phyloP scores from a whole-genome alignment of 1,140 invertebrate species.

The Pseudomyrmex pallidus region DNA sequence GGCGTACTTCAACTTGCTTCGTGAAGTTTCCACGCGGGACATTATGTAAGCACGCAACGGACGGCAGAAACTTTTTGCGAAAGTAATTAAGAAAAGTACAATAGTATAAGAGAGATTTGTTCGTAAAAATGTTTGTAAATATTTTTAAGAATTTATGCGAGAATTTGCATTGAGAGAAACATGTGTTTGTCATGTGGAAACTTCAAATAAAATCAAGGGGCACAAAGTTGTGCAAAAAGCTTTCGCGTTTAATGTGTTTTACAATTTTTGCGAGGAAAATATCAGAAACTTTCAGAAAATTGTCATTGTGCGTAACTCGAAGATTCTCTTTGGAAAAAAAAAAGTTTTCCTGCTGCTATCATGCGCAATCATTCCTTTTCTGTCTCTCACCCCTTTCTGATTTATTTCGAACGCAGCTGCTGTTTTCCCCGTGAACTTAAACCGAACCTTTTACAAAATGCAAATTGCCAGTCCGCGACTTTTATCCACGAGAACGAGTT shows the following conservation, averaged over 20 bases:
- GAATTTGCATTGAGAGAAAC: too few species aligned
- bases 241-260: neutral
- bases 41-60: neutral
- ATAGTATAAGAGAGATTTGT: neutral
- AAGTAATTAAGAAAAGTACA: neutral
- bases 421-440: slow-evolving; percentile 24
- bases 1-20: slow-evolving; percentile 69
- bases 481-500: neutral
- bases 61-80: neutral
- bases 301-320: slow-evolving; percentile 13
- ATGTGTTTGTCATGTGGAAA: too few species aligned
- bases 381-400: neutral
- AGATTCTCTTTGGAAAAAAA: slow-evolving; percentile 8
- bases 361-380: neutral
- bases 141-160: slow-evolving; percentile 9
- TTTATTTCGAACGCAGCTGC: slow-evolving; percentile 22
- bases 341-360: neutral
- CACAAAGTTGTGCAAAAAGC: slow-evolving; percentile 11
- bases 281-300: slow-evolving; percentile 11
- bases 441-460: slow-evolving; percentile 31
- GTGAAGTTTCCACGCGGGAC: slow-evolving; percentile 4
- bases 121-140: neutral
- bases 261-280: slow-evolving; percentile 29
- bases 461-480: slow-evolving; percentile 32
- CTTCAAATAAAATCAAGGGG: too few species aligned